Evolutionary conservation across 1,140 invertebrate species (phyloP), one percentile per base, ranked within the genome.

Genomic region (Metopolophium dirhodum): DNA sequence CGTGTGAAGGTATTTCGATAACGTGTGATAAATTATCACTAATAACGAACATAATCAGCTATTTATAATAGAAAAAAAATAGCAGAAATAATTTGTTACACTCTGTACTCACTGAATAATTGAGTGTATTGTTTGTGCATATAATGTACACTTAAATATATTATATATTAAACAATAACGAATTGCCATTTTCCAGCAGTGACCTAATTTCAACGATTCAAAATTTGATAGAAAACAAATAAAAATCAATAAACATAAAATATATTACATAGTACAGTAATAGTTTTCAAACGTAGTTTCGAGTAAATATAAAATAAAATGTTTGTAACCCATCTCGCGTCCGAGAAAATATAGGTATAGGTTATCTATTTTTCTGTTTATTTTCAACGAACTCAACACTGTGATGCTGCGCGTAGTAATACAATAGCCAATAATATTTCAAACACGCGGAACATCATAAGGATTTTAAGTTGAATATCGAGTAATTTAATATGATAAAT

Each of bases 161-260:
- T 26, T 57, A 68, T 61, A 11, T 68, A 68, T 14, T 6, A n/a
- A n/a, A 68, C 26, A 77, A 77, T 77, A 77, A n/a, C 14, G 30
- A n/a, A 77, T 30, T 7, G 11, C n/a, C 61, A n/a, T 77, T n/a
- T 2, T 77, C 61, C 61, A 23, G 14, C 61, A 23, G 14, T n/a
- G 61, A 77, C 61, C 30, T 77, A 35, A 18, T 77, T 77, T 77
- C 30, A 77, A 77, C 6, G n/a, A n/a, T 77, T 77, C 61, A 20
- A 77, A 77, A n/a, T 77, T 77, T 7, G n/a, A n/a, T 68, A n/a
- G 30, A n/a, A 77, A 18, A 77, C 30, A 18, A 77, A 77, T 77
- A 35, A 77, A 77, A n/a, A 77, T 77, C n/a, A 77, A n/a, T n/a
- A 77, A 77, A 77, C n/a, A 77, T 77, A 20, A 77, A 77, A 77